Base-by-base conservation (phyloP, 1,140 invertebrate species). In the Amphibalanus amphitrite region DNA sequence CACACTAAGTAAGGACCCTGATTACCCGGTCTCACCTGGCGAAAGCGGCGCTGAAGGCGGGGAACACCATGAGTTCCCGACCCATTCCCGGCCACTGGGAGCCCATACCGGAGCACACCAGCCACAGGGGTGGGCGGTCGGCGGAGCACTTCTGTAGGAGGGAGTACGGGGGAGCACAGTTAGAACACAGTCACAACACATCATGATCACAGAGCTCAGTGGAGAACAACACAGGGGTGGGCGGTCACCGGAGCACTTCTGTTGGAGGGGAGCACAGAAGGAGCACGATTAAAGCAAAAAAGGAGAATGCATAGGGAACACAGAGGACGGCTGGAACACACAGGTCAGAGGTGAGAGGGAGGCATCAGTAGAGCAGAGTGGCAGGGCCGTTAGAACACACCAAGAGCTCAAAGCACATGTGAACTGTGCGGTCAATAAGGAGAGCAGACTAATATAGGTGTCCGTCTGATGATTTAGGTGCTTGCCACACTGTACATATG, bases 71-170 rank as follows among this genome's bases (percentile, higher is more conserved):
- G 59, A 98, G 82, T 28, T 89, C 84, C 77, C 87, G 87, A 8
- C 86, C 94, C 95, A 98, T 98, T 73, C 92, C 92, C 68, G 88
- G 83, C 95, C 95, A 98, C 82, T 99, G 95, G 59, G 89, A 88
- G 20, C 95, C 96, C 94, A 98, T 97, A 47, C 95, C 96, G 69
- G 93, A 90, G 81, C 95, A 98, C 59, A 98, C 84, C 79, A 87
- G 97, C 91, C 93, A 98, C 29, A 98, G 81, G 0, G 93, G 93
- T 30, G 90, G 85, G 74, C 84, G 85, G 40, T 88, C 86, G 17
- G n/a, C 28, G 65, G 10, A 8, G 28, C 65, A 67, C 65, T 28
- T 28, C 65, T 67, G 65, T 26, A 26, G 64, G 3, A 23, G 26
- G 23, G 3, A 6, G 26, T 4, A 65, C 64, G 25, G 6, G 25